phyloP scores from a whole-genome alignment of 2,113 vertebrate genomes.

The Zosterops borbonicus region DNA sequence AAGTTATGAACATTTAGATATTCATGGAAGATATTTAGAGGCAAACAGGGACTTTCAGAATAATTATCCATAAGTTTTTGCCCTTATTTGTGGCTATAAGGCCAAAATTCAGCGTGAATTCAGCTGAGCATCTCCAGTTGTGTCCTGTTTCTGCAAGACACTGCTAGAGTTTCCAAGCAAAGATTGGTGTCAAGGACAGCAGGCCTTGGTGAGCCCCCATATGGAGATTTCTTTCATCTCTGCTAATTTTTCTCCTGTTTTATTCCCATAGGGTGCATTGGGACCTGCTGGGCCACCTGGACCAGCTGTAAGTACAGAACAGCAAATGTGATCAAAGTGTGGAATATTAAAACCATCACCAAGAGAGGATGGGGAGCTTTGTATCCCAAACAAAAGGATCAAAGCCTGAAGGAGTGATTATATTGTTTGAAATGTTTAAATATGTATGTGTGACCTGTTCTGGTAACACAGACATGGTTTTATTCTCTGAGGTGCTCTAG shows the following conservation, averaged over 20 bases:
- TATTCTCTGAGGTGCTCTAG: neutral
- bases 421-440: neutral
- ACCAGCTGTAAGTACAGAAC: slow-evolving; percentile 84
- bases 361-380: neutral
- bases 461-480: neutral
- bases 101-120: neutral
- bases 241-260: neutral
- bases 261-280: slow-evolving; percentile 78
- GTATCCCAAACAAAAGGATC: neutral
- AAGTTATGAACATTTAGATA: neutral
- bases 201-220: fast-evolving
- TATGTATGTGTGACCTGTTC: neutral
- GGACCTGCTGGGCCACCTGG: slow-evolving; percentile 89
- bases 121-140: neutral
- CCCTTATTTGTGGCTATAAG: neutral
- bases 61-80: neutral
- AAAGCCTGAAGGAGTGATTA: neutral
- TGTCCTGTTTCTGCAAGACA: neutral
- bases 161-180: neutral
- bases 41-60: neutral
- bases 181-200: neutral
- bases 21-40: neutral
- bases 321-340: fast-evolving
- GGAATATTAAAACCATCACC: neutral
- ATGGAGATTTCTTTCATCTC: neutral